Evolutionary conservation across 2,888 invertebrate genomes (phyloP).

Genomic region (Eupeodes luniger): DNA sequence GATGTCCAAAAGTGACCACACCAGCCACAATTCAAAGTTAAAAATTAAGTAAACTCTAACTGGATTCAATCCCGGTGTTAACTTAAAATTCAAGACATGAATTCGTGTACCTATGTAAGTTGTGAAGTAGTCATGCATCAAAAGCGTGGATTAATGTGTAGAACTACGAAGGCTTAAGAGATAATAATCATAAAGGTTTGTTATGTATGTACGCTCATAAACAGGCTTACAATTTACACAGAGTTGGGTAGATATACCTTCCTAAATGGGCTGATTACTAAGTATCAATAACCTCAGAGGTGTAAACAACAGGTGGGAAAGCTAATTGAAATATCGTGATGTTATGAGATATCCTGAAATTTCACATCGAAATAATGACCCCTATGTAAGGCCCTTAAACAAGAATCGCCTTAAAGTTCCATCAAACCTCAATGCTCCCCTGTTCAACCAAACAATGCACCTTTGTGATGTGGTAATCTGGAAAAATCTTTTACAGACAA

Average conservation of each 20-base stretch:
- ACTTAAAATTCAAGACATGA: conserved; percentile 53
- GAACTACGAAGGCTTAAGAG: neutral
- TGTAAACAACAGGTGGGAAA: no score
- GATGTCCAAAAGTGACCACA: conserved; percentile 71
- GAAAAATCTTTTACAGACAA: neutral
- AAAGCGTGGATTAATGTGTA: neutral
- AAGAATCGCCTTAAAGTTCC: neutral
- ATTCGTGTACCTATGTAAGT: neutral
- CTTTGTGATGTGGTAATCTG: conserved; percentile 30
- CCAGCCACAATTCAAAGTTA: conserved; percentile 3
- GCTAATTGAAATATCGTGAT: no score
- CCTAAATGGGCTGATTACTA: no score
- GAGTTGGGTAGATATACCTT: no score
- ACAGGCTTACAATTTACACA: no score
- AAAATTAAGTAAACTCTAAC: conserved; percentile 44
- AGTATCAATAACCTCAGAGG: no score
- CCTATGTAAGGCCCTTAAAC: neutral
- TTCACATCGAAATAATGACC: no score
- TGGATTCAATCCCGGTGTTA: neutral
- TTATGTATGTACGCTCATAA: neutral
- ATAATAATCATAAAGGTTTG: neutral
- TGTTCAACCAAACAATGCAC: conserved; percentile 20
- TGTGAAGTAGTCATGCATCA: conserved; percentile 9
- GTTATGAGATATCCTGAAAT: no score
- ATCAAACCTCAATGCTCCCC: neutral